Conservation (phyloP, 2,888 invertebrate species). For the Autographa gamma region DNA sequence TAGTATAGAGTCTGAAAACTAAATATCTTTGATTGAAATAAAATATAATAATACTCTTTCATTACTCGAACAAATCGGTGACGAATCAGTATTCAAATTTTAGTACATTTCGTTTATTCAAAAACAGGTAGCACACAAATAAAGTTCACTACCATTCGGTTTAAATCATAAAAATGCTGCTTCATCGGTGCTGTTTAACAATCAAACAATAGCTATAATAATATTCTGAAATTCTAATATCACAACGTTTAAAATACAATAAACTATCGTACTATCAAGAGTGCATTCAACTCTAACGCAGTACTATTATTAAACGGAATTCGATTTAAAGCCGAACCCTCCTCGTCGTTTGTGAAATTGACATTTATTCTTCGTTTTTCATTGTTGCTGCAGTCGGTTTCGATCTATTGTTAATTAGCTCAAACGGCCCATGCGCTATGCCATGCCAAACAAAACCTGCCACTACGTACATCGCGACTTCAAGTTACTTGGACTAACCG, state of each 20-base stretch:
- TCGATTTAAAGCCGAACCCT: constrained; percentile 88
- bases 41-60: too few relatives aligned
- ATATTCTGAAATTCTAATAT: constrained; percentile 67
- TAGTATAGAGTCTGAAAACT: not conserved
- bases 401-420: constrained; percentile 89
- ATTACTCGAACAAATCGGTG: too few relatives aligned
- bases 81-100: too few relatives aligned
- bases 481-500: constrained; percentile 52
- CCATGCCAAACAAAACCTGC: constrained; percentile 71
- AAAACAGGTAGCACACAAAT: too few relatives aligned
- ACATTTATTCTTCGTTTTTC: constrained; percentile 89
- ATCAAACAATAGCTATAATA: constrained; percentile 60
- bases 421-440: constrained; percentile 85
- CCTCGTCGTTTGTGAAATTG: constrained; percentile 89
- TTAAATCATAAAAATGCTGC: constrained; percentile 1
- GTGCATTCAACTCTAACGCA: constrained; percentile 87
- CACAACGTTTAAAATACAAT: constrained; percentile 78
- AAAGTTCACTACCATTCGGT: too few relatives aligned
- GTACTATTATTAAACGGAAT: constrained; percentile 88
- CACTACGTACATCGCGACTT: constrained; percentile 42
- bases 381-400: constrained; percentile 87
- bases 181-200: constrained; percentile 27
- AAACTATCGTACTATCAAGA: constrained; percentile 85
- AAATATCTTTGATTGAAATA: too few relatives aligned
- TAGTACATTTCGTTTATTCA: too few relatives aligned